Evolutionary conservation across 2,888 invertebrate genomes (phyloP), one percentile per base, ranked within the genome.

Genomic region (Drosophila differens): DNA sequence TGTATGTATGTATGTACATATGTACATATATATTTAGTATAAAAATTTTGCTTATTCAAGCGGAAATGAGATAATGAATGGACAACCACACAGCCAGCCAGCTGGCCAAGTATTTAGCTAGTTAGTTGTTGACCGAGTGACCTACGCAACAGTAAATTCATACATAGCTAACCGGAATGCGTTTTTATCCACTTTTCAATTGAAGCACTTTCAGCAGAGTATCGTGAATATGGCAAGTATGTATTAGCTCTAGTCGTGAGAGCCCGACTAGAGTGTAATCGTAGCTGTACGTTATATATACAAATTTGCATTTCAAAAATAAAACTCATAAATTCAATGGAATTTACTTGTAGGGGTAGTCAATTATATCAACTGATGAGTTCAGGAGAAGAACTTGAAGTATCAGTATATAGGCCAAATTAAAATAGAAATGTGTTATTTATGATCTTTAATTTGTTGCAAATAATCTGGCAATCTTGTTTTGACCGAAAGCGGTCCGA

Each of bases 31-130:
- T 89, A 80, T 83, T 88, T 88, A 82, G 78, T 80, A 70, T 74
- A 79, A 71, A 78, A 79, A 75, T 82, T 76, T 85, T 82, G 83
- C 80, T 78, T 74, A 89, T 86, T 85, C 76, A 85, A 82, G 86
- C 91, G 91, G 90, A 91, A 88, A 90, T 85, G 79, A 82, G 86
- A 90, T 91, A 91, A 90, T 91, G 76, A 88, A 85, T 85, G 88
- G 63, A 62, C 66, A 70, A 41, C 55, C 51, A 62, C 37, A 76
- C 53, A 68, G 55, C 62, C 22, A 47, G 47, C 47, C 47, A 47
- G 47, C 47, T 59, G 51, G 52, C 62, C 60, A 54, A 66, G 60
- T 58, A 55, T 41, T 68, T 58, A 49, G 49, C 41, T 63, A 53
- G 35, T 63, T 74, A 62, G 33, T 59, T 64, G 53, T 70, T 85